Evolutionary conservation across 2,888 invertebrate genomes (phyloP).

Genomic region (Drosophila mettleri): DNA sequence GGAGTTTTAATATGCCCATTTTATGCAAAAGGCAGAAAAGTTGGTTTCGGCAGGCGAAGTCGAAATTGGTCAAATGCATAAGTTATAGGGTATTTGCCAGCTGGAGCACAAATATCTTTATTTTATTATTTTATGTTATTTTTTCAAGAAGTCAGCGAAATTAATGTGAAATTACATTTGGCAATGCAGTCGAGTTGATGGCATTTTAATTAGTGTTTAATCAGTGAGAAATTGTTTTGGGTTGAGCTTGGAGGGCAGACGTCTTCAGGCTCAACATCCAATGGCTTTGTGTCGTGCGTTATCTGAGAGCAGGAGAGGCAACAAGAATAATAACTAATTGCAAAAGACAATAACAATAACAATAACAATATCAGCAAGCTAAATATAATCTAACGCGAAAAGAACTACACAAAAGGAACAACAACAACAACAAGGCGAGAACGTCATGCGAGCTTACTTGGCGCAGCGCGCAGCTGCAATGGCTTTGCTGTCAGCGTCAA

Average conservation of each 20-base stretch:
- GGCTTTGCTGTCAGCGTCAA: constrained; percentile 42
- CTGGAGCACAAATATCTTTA: neutral
- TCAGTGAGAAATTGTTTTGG: constrained; percentile 48
- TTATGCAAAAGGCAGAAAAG: too few relatives aligned
- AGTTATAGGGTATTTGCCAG: neutral
- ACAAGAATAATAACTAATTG: neutral
- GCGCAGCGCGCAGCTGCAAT: constrained; percentile 73
- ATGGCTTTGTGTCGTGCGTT: neutral
- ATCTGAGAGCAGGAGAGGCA: neutral
- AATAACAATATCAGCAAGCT: constrained; percentile 18
- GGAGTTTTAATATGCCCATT: too few relatives aligned
- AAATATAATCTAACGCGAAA: constrained; percentile 30
- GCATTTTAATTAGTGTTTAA: constrained; percentile 59
- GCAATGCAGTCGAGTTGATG: constrained; percentile 51
- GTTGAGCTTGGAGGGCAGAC: neutral
- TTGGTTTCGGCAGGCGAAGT: too few relatives aligned
- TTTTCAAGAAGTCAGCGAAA: constrained; percentile 13
- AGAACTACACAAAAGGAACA: neutral
- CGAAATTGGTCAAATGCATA: neutral
- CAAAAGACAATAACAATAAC: constrained; percentile 20
- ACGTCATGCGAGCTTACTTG: constrained; percentile 54
- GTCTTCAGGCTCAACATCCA: neutral
- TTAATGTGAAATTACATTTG: constrained; percentile 61
- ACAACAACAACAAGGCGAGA: constrained; percentile 11
- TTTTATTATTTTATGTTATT: neutral